phyloP scores from a whole-genome alignment of 2,888 invertebrate species.

The Tetragonula carbonaria region DNA sequence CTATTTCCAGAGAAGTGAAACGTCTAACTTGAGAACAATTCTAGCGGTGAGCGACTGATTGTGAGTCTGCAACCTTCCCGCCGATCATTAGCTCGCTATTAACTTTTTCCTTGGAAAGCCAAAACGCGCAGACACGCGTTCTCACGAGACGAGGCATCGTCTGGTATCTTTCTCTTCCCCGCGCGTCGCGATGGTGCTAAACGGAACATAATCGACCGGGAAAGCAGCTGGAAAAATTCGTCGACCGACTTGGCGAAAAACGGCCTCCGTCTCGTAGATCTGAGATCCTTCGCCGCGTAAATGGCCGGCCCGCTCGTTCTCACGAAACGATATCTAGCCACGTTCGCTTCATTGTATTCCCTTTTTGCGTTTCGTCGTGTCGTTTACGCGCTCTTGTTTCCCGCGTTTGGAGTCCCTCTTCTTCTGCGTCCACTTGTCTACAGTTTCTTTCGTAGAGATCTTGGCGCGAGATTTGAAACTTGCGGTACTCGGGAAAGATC shows the following conservation, averaged over 20 bases:
- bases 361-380: slow-evolving; percentile 22
- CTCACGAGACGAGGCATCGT: slow-evolving; percentile 37
- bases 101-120: slow-evolving; percentile 42
- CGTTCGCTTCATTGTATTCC: slow-evolving; percentile 10
- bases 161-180: slow-evolving; percentile 9
- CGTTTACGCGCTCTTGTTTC: slow-evolving; percentile 13
- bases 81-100: slow-evolving; percentile 24
- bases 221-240: slow-evolving; percentile 43
- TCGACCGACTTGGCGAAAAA: slow-evolving; percentile 45
- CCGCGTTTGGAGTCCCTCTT: slow-evolving; percentile 16
- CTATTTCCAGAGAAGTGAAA: background rate
- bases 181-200: slow-evolving; percentile 38
- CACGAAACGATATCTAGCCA: slow-evolving; percentile 39
- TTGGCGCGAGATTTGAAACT: background rate
- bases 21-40: background rate
- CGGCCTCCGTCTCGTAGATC: background rate
- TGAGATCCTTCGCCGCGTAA: slow-evolving; percentile 18
- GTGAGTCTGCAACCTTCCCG: background rate
- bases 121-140: slow-evolving; percentile 27
- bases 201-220: slow-evolving; percentile 47
- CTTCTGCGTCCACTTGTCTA: background rate
- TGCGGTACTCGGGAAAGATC: background rate
- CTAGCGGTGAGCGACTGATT: background rate
- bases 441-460: background rate
- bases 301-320: slow-evolving; percentile 37